Conservation (phyloP, 1,140 invertebrate genomes). For the Dreissena rostriformis region DNA sequence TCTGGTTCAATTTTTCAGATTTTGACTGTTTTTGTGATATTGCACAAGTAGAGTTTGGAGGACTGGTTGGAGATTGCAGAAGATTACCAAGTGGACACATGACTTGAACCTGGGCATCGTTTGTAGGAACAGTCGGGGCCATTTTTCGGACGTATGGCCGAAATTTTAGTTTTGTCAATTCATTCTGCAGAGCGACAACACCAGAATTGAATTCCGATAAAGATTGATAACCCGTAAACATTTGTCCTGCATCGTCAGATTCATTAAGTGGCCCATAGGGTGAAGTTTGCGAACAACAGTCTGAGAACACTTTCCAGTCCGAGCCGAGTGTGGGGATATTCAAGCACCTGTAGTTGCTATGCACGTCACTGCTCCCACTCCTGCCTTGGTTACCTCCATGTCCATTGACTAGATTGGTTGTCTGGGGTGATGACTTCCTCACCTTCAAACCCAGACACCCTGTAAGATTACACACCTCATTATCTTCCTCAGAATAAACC, state of each 20-base stretch:
- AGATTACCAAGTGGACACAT: conserved; percentile 64
- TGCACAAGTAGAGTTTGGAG: conserved; percentile 22
- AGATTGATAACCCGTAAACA: too few species aligned
- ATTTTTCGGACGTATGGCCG: conserved; percentile 61
- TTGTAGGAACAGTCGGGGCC: conserved; percentile 54
- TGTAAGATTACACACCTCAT: conserved; percentile 73
- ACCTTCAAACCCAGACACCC: conserved; percentile 34
- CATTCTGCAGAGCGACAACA: too few species aligned
- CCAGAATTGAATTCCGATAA: too few species aligned
- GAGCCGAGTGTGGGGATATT: conserved; percentile 49
- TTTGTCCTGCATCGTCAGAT: conserved; percentile 9
- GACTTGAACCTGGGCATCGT: conserved; percentile 66
- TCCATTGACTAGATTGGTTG: conserved; percentile 43
- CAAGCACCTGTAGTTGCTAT: conserved; percentile 37
- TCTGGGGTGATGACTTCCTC: conserved; percentile 40
- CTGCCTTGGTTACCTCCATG: neutral
- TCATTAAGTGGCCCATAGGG: conserved; percentile 52
- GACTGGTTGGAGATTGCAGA: conserved; percentile 50
- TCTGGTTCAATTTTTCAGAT: neutral
- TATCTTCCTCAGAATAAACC: conserved; percentile 67
- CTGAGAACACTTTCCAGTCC: conserved; percentile 46
- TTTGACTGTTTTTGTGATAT: neutral
- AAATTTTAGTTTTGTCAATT: conserved; percentile 9
- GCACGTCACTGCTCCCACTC: conserved; percentile 40
- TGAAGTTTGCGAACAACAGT: conserved; percentile 63